phyloP scores from a whole-genome alignment of 2,113 vertebrate species.

The Ursus arctos region DNA sequence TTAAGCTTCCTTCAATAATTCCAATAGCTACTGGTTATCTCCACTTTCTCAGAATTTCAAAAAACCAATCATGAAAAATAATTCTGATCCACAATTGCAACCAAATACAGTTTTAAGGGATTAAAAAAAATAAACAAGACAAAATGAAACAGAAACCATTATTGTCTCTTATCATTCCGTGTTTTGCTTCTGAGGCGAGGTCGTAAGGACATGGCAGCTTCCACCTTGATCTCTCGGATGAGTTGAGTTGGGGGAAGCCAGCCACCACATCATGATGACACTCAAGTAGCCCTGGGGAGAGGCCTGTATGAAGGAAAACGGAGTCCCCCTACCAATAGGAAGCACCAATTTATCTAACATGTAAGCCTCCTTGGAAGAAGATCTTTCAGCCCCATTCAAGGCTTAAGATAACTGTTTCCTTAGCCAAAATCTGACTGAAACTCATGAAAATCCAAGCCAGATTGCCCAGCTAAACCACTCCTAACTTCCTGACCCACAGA shows the following conservation, averaged over 20 bases:
- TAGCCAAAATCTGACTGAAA: neutral
- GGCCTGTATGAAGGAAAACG: fast-evolving
- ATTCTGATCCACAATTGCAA: too few relatives aligned
- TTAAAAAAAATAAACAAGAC: too few relatives aligned
- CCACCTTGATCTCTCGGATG: neutral
- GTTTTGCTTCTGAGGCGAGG: neutral
- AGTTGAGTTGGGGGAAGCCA: neutral
- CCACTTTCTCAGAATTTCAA: too few relatives aligned
- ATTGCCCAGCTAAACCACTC: neutral
- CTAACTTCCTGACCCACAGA: neutral
- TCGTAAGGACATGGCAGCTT: neutral
- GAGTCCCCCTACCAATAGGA: neutral
- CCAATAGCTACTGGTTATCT: too few relatives aligned
- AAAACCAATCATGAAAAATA: too few relatives aligned
- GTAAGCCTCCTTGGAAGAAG: neutral
- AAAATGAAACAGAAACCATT: neutral
- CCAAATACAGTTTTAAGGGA: too few relatives aligned
- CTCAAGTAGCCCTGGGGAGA: neutral
- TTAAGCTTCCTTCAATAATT: too few relatives aligned
- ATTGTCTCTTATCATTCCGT: neutral
- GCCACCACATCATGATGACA: neutral
- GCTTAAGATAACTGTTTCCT: neutral
- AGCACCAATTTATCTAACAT: neutral
- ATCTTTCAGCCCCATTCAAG: neutral
- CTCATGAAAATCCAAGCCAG: neutral